phyloP scores from a whole-genome alignment of 2,888 invertebrate genomes.

The Dusona sp. region DNA sequence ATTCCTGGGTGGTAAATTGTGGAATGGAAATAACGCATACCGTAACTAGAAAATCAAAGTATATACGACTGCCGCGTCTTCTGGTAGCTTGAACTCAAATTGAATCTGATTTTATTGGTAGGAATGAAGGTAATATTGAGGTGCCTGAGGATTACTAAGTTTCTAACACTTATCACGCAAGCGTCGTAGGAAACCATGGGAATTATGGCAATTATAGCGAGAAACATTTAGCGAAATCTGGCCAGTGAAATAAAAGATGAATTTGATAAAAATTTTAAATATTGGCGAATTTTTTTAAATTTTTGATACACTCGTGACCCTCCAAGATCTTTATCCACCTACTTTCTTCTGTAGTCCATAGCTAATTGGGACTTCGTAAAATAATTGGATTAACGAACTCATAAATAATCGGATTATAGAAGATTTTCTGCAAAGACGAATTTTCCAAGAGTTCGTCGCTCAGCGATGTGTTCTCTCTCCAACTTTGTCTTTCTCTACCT shows the following conservation, averaged over 20 bases:
- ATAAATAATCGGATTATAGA: slow-evolving; percentile 57
- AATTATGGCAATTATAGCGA: background rate
- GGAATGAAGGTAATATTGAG: background rate
- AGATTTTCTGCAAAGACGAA: slow-evolving; percentile 43
- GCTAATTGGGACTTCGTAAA: slow-evolving; percentile 45
- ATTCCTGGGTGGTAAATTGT: background rate
- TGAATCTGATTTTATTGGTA: background rate
- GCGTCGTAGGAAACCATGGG: background rate
- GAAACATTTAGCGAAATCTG: background rate
- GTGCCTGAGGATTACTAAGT: too few species aligned
- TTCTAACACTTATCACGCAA: too few species aligned
- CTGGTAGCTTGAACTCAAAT: background rate
- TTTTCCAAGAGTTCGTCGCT: slow-evolving; percentile 26
- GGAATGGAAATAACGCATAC: background rate
- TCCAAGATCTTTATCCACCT: background rate
- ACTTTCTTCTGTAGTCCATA: slow-evolving; percentile 15
- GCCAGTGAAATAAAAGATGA: background rate
- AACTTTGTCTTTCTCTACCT: slow-evolving; percentile 13
- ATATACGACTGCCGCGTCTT: background rate
- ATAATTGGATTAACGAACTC: slow-evolving; percentile 54
- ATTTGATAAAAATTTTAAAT: background rate
- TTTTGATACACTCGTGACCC: background rate
- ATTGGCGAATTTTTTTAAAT: slow-evolving; percentile 2
- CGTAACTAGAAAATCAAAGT: background rate
- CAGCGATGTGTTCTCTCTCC: background rate